Conservation (phyloP, 2,113 vertebrate genomes). For the Takifugu flavidus region DNA sequence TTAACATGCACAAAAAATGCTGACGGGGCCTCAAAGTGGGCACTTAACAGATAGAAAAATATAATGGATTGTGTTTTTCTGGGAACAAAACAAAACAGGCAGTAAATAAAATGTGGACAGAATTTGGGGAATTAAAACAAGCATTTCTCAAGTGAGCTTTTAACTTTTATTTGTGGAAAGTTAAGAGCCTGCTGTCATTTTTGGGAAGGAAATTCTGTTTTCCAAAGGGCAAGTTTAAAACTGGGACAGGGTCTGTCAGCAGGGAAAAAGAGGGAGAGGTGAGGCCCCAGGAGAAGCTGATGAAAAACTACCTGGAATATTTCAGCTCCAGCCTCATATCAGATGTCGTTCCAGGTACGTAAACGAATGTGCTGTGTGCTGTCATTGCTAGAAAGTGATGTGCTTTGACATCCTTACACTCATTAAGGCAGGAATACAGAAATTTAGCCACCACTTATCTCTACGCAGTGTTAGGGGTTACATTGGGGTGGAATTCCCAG, state of each 20-base stretch:
- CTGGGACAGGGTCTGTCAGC: constrained; percentile 43
- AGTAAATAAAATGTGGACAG: background rate
- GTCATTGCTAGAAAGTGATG: too few relatives aligned
- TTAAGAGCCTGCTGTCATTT: constrained; percentile 20
- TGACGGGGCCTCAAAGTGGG: constrained; percentile 26
- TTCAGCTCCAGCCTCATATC: too few relatives aligned
- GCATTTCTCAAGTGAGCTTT: background rate
- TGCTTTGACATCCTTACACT: too few relatives aligned
- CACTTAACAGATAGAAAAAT: constrained; percentile 25
- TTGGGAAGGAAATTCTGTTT: constrained; percentile 41
- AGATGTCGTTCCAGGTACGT: too few relatives aligned
- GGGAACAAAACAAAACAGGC: background rate
- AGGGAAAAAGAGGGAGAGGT: constrained; percentile 40
- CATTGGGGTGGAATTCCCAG: too few relatives aligned
- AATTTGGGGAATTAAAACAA: background rate
- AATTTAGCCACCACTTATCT: too few relatives aligned
- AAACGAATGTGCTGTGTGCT: too few relatives aligned
- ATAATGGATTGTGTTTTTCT: background rate
- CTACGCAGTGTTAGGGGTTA: too few relatives aligned
- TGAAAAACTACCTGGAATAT: constrained; percentile 51
- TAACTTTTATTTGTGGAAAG: constrained; percentile 14
- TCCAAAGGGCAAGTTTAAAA: constrained; percentile 40
- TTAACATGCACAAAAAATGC: constrained; percentile 26
- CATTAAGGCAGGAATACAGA: too few relatives aligned
- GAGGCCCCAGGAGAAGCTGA: constrained; percentile 41